Base-by-base conservation (phyloP, 2,888 invertebrate species). In the Apodemia hepburni region DNA sequence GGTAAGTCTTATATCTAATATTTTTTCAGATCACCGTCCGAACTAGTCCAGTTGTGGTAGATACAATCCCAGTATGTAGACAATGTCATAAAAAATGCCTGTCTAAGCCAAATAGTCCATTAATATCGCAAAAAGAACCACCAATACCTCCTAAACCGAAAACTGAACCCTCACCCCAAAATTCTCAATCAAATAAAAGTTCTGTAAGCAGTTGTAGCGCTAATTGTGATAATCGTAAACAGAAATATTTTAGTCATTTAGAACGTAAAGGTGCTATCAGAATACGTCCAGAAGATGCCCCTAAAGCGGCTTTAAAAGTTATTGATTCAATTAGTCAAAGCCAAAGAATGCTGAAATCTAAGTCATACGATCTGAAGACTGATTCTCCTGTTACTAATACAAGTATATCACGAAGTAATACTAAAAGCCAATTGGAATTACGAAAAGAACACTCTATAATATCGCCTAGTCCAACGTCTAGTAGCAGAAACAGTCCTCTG, bases 21-120 rank as follows among this genome's bases (percentile, higher is more conserved):
- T 29, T 61, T 65, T 85, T 90, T 68, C 86, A 96, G 95, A 95
- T 95, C 70, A 96, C 96, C 60, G 95, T 96, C 64, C 93, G 95
- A 74, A 96, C 96, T 61, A 95, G 95, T 82, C 95, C 95, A 65
- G 93, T 94, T 65, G 93, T 94, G 61, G 94, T 94, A 66, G 96
- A 95, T 83, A 94, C 94, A 64, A 92, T 95, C 75, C 93, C 95
- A 62, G 94, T 96, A 63, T 96, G 96, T 84, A 93, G 95, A 70
- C 95, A 95, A 82, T 96, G 96, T 84, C 96, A 96, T 77, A 95
- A 95, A 85, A 95, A 95, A 76, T 96, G 96, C 85, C 92, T 94
- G 69, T 92, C 93, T 8, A 92, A 92, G 75, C 92, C 92, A 66
- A 93, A 92, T 71, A 92, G 90, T 72, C 92, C 91, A 8, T 77